Evolutionary conservation across 2,888 invertebrate genomes (phyloP), one percentile per base, ranked within the genome.

Genomic region (Leptopterna dolabrata): DNA sequence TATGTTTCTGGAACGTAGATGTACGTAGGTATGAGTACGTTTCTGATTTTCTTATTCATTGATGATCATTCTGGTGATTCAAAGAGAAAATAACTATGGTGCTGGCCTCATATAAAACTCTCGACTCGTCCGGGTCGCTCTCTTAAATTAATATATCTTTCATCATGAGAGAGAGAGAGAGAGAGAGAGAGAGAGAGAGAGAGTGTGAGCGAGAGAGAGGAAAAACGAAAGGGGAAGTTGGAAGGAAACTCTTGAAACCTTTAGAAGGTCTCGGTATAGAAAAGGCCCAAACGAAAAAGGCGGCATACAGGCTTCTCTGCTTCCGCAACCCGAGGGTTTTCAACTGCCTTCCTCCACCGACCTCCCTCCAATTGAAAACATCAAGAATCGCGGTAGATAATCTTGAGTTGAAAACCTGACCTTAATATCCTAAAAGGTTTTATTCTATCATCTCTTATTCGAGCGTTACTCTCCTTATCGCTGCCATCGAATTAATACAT

Each of bases 401-500:
- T 51, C 16, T n/a, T 4, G 9, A 63, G 63, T 19, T 63, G 63
- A 24, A 24, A 63, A 19, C 63, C 19, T 63, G 63, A 63, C 24
- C 63, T 63, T 63, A 63, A 63, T 63, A 63, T 63, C 19, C 24
- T 63, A 63, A 63, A 63, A 63, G 63, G 63, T 63, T 63, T 63
- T 63, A 63, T 63, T 63, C 63, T 24, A 63, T 7, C 63, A 63
- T 24, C 63, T 24, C 63, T 24, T 63, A 24, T 63, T 63, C 63
- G 27, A 24, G 24, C 63, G 0, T 24, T 63, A 24, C 11, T 19
- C 24, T 55, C 24, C 24, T 4, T 63, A 63, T 55, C 55, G 19
- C 55, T 16, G 24, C 63, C 63, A 63, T 63, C 63, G 24, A 63
- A 63, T 63, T 63, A 63, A 63, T 63, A 63, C 63, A 24, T 63